Conservation (phyloP, 2,797 vertebrate species). For the Acanthiza pusilla region DNA sequence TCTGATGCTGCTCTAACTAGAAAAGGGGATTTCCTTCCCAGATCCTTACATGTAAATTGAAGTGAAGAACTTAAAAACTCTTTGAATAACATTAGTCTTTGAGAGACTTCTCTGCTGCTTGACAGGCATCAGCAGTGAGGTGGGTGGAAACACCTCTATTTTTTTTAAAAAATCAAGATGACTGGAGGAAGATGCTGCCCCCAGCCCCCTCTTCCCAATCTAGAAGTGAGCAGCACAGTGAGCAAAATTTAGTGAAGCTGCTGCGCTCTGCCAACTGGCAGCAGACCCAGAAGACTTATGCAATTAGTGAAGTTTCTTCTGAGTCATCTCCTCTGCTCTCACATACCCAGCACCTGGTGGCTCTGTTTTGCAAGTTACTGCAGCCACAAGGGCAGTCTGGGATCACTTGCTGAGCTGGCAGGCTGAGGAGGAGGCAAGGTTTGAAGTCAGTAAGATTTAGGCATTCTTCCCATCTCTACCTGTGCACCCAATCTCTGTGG, state of each 20-base stretch:
- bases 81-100: neutral
- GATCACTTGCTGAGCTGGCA: neutral
- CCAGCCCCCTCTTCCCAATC: neutral
- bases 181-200: neutral
- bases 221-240: neutral
- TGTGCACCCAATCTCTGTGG: neutral
- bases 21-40: neutral
- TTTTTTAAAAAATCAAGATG: neutral
- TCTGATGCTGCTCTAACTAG: neutral
- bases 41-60: neutral
- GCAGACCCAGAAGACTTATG: neutral
- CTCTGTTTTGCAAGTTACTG: neutral
- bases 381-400: neutral
- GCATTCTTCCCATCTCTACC: neutral
- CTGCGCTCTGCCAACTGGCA: constrained; percentile 18
- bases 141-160: constrained; percentile 16
- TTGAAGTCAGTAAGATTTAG: neutral
- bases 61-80: neutral
- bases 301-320: constrained; percentile 4
- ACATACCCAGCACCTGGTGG: neutral
- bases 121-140: neutral
- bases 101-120: neutral
- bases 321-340: neutral
- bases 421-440: neutral
- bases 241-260: neutral